Base-by-base conservation (phyloP, 2,888 invertebrate genomes). In the Dolomedes plantarius region DNA sequence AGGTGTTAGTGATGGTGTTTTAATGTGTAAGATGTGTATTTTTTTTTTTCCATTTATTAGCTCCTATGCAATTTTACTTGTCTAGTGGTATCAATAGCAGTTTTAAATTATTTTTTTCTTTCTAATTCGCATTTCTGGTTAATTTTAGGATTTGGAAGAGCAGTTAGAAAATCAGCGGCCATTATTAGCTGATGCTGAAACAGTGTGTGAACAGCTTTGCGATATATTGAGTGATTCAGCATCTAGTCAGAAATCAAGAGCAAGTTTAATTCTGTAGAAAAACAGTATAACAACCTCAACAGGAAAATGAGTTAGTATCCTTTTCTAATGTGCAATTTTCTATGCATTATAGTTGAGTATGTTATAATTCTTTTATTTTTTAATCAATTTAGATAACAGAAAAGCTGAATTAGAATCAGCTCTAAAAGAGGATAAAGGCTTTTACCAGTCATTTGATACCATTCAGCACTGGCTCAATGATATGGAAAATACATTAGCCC, bases 321-420 rank as follows among this genome's bases (percentile, higher is more conserved):
- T 36, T 9, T 9, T 36, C 5, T 36, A 36, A 36, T 36, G 36
- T 36, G 36, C 6, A 36, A 36, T 36, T 36, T 9, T 9, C 36
- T 36, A 9, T 9, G 36, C 36, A 36, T 5, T 36, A 9, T 36
- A 5, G 7, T 36, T 36, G 36, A 36, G 36, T 36, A 36, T 36
- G 5, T 36, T 36, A 9, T 7, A 9, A 36, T 9, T 9, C 36
- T 9, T 5, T 36, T 36, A 29, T 73, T 62, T 75, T 56, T n/a
- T n/a, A n/a, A n/a, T n/a, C n/a, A 36, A 32, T 75, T 9, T 71
- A 90, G 90, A 89, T 80, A 90, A 90, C 46, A 88, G 90, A 9
- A 96, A 97, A 92, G 96, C 97, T 0, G 97, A 98, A 91, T 94
- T 98, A 31, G 98, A 98, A 91, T 95, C 95, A 0, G 94, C 95